These are phyloP conservation scores for Heliconius eleuchia DNA, from an alignment of 1,140 invertebrate genomes.

Conservation along the genomic window DNA sequence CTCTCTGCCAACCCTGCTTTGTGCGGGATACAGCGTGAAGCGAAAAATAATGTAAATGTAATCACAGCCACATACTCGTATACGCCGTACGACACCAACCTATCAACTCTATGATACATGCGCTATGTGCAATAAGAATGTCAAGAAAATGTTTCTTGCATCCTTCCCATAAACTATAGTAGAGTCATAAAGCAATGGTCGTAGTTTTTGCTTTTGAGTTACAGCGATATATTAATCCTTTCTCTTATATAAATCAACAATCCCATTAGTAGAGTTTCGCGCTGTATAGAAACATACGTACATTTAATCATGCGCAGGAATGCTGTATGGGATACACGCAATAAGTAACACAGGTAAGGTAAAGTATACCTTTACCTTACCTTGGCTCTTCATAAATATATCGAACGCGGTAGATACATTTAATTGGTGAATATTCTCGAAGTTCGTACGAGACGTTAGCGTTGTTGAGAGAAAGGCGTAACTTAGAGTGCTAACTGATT, in stretches of 20 bases:
- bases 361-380: no score
- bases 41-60: no score
- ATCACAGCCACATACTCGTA: no score
- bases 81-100: neutral
- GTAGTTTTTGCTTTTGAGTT: slow-evolving; percentile 2
- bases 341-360: neutral
- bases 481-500: neutral
- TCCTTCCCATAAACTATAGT: slow-evolving; percentile 7
- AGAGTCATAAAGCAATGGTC: neutral
- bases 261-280: neutral
- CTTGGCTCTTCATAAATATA: slow-evolving; percentile 1
- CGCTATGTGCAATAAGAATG: neutral
- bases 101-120: neutral
- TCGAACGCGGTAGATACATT: neutral
- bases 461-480: neutral
- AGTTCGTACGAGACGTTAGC: neutral
- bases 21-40: no score
- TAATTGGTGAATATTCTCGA: neutral
- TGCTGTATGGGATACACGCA: neutral
- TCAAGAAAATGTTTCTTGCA: neutral
- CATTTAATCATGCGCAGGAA: neutral
- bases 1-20: no score
- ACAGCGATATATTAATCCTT: neutral
- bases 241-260: neutral
- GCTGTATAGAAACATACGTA: neutral